These are phyloP conservation scores for Cyanoliseus patagonus DNA, from an alignment of 2,113 vertebrate genomes.

Conservation along the genomic window DNA sequence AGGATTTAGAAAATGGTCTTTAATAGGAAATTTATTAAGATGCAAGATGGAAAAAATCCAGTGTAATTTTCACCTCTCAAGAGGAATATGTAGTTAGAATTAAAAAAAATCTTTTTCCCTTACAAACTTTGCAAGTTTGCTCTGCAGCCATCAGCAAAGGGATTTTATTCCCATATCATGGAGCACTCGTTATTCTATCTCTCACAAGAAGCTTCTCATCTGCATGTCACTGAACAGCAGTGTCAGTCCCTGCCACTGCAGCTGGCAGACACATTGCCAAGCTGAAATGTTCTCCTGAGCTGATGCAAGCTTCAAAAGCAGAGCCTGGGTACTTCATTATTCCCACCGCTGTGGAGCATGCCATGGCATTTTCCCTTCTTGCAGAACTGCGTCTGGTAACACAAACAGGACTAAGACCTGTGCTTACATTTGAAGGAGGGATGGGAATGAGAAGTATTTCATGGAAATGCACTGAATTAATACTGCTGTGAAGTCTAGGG, in stretches of 20 bases:
- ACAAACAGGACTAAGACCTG: not conserved
- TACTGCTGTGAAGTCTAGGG: not conserved
- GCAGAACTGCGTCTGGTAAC: rapidly evolving
- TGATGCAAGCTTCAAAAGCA: not conserved
- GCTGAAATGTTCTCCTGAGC: not conserved
- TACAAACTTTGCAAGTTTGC: not conserved
- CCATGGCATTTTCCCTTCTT: not conserved
- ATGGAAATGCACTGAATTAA: not conserved
- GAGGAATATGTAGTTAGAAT: not conserved
- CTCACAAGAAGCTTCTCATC: not conserved
- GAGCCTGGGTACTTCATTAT: not conserved
- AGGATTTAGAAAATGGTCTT: not conserved
- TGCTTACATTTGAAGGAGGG: rapidly evolving
- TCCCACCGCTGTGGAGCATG: not conserved
- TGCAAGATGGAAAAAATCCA: not conserved
- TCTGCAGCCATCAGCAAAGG: not conserved
- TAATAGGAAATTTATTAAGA: not conserved
- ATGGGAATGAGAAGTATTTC: not conserved
- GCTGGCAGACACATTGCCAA: not conserved
- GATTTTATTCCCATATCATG: not conserved
- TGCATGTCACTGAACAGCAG: not conserved
- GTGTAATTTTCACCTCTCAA: not conserved
- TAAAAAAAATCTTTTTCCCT: not conserved
- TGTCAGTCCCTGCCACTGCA: not conserved
- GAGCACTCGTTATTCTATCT: not conserved